Conservation (phyloP, 64 coral and sea anemone genomes). For the Astreopora myriophthalma region DNA sequence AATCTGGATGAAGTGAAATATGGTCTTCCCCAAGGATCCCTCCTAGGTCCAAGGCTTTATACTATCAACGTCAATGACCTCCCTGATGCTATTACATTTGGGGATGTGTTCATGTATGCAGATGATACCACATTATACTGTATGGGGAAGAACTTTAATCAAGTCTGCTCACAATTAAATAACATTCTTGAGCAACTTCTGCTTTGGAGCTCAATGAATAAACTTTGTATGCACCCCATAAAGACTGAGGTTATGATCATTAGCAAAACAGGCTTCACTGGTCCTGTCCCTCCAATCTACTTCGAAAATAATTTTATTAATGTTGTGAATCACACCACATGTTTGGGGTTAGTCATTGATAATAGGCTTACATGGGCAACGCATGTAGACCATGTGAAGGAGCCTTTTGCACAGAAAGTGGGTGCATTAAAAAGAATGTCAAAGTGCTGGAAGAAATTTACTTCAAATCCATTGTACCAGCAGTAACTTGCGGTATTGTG, state of each 20-base stretch:
- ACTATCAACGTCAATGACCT: conserved; percentile 8
- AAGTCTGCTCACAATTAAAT: too few relatives aligned
- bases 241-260: too few relatives aligned
- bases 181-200: too few relatives aligned
- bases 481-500: conserved; percentile 25
- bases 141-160: too few relatives aligned
- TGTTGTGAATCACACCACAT: neutral
- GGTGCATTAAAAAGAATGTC: too few relatives aligned
- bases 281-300: too few relatives aligned
- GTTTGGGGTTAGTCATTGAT: conserved; percentile 17
- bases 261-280: too few relatives aligned
- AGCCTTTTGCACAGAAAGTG: neutral
- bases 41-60: neutral
- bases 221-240: too few relatives aligned
- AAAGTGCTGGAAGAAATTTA: conserved; percentile 4
- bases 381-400: neutral
- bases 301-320: too few relatives aligned
- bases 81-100: neutral
- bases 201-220: too few relatives aligned
- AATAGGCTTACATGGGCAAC: conserved; percentile 5
- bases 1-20: neutral
- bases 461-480: neutral
- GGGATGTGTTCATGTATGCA: neutral
- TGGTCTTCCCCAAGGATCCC: neutral
- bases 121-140: too few relatives aligned